A percentile compares a stretch with the other conserved stretches of the same genome.
Conservation (phyloP, 2,113 vertebrate species). For the Turdus rufiventris region DNA sequence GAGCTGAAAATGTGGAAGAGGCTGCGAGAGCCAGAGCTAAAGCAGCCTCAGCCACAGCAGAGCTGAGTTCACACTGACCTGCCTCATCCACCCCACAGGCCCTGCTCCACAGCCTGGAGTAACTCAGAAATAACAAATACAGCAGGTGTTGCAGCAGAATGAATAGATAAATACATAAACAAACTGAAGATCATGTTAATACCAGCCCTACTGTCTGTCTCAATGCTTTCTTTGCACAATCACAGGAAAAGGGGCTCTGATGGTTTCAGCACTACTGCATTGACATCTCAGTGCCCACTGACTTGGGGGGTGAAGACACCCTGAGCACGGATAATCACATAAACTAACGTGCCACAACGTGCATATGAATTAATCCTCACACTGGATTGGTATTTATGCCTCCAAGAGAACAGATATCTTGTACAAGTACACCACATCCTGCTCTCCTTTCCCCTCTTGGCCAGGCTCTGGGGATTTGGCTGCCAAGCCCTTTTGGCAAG, state of each 20-base stretch:
- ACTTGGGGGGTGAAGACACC: background rate
- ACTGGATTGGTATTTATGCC: background rate
- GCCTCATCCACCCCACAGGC: background rate
- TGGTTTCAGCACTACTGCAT: too few species aligned
- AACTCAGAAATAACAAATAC: background rate
- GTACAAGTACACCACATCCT: background rate
- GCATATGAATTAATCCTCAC: background rate
- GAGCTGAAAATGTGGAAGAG: background rate
- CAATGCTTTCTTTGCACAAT: background rate
- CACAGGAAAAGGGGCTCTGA: background rate
- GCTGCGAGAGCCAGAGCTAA: background rate
- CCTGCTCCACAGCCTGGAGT: background rate
- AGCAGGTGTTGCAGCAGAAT: background rate
- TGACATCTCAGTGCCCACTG: accelerated
- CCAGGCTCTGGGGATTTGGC: background rate
- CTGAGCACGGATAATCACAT: background rate
- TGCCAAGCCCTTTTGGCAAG: background rate
- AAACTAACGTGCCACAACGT: background rate
- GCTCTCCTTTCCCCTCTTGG: background rate
- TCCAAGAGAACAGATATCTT: background rate
- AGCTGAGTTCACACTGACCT: background rate
- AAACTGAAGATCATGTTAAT: background rate
- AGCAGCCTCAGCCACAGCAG: background rate
- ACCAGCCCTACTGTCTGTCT: background rate
- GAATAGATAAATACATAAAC: background rate